A percentile compares a stretch with the other conserved stretches of the same genome.
phyloP scores from a whole-genome alignment of 2,888 invertebrate species.

The Dichetophora obliterata region DNA sequence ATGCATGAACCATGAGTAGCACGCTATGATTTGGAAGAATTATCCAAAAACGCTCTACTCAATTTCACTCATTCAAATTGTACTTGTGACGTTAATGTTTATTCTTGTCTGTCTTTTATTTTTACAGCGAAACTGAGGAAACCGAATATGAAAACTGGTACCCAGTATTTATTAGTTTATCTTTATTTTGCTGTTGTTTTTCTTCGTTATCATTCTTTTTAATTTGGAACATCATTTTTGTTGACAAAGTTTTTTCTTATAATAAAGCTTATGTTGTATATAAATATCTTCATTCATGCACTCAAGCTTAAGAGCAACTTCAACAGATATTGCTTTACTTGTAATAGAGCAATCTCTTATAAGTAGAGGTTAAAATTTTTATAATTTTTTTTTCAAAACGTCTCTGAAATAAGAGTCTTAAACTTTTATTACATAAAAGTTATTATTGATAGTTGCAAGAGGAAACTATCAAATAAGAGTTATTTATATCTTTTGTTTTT shows the following conservation, averaged over 20 bases:
- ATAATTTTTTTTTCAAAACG: no score
- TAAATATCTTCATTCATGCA: background rate
- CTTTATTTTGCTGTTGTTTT: slow-evolving; percentile 10
- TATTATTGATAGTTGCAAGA: no score
- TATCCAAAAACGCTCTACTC: no score
- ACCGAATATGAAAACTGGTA: slow-evolving; percentile 60
- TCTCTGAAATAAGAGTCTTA: no score
- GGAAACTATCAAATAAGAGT: no score
- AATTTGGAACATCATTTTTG: background rate
- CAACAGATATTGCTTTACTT: background rate
- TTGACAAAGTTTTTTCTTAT: background rate
- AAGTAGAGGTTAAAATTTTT: no score
- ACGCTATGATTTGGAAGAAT: no score
- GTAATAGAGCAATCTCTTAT: background rate
- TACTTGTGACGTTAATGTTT: slow-evolving; percentile 50
- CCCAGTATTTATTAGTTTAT: slow-evolving; percentile 44
- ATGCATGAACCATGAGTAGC: no score
- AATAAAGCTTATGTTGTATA: background rate
- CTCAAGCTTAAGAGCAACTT: background rate
- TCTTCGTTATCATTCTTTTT: slow-evolving; percentile 7
- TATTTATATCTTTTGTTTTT: no score
- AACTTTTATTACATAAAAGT: no score
- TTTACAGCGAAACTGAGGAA: slow-evolving; percentile 60
- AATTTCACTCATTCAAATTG: no score
- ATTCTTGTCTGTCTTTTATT: slow-evolving; percentile 53